A percentile compares a stretch with the other conserved stretches of the same genome.
These are phyloP conservation scores for Osmerus eperlanus DNA, from an alignment of 2,113 vertebrate species.

Conservation along the genomic window DNA sequence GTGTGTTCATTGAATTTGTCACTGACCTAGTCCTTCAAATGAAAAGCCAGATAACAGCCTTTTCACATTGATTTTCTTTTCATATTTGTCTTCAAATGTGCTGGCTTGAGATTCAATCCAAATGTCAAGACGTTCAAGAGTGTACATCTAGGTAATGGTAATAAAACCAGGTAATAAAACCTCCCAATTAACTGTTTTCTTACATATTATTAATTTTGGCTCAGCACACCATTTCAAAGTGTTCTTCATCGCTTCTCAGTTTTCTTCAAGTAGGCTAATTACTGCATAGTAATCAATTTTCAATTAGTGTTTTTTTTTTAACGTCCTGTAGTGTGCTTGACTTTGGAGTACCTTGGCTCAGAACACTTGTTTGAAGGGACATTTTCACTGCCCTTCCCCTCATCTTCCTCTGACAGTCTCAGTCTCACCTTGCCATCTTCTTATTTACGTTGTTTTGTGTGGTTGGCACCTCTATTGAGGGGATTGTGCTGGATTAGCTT, in stretches of 20 bases:
- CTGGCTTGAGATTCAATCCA: slow-evolving; percentile 2
- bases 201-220: too few species aligned
- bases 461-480: slow-evolving; percentile 61
- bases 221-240: neutral
- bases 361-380: slow-evolving; percentile 14
- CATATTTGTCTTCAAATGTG: slow-evolving; percentile 2
- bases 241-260: neutral
- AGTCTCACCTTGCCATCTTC: slow-evolving; percentile 24
- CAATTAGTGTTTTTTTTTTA: neutral
- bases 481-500: slow-evolving; percentile 73
- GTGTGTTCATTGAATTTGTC: slow-evolving; percentile 26
- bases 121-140: neutral
- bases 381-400: slow-evolving; percentile 29
- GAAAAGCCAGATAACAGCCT: neutral
- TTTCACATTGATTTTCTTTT: slow-evolving; percentile 1
- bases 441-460: slow-evolving; percentile 60
- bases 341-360: slow-evolving; percentile 23
- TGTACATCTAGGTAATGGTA: neutral
- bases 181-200: neutral
- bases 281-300: neutral
- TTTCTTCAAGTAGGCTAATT: neutral
- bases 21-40: slow-evolving; percentile 10
- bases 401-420: slow-evolving; percentile 31
- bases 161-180: too few species aligned
- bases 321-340: slow-evolving; percentile 2